Conservation (phyloP, 2,797 vertebrate genomes). For the Catharus ustulatus region DNA sequence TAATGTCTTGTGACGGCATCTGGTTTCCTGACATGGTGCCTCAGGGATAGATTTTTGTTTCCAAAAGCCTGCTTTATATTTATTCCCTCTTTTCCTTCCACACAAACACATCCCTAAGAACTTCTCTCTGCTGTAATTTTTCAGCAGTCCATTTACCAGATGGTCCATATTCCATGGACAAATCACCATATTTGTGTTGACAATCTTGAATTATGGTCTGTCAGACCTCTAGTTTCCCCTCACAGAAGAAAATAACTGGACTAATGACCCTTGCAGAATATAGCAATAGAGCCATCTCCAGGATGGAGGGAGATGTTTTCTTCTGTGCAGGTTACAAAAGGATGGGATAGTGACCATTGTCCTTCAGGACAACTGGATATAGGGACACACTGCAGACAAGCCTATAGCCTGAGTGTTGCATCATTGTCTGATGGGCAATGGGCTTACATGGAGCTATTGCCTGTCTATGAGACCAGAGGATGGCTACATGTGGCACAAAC, state of each 20-base stretch:
- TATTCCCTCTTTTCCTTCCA: neutral
- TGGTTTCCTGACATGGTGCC: neutral
- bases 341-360: neutral
- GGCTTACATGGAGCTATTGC: neutral
- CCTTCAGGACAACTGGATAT: neutral
- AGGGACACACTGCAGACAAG: neutral
- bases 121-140: neutral
- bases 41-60: neutral
- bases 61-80: neutral
- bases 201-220: neutral
- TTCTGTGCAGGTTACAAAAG: neutral
- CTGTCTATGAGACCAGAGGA: neutral
- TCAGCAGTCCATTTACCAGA: accelerated
- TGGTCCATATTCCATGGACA: neutral
- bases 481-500: neutral
- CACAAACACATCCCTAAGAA: neutral
- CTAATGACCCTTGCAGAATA: neutral
- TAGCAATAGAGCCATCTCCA: neutral
- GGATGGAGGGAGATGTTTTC: neutral
- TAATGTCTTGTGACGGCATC: neutral
- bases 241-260: neutral
- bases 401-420: neutral
- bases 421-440: neutral
- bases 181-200: neutral
- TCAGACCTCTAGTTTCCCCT: neutral